A percentile compares a stretch with the other conserved stretches of the same genome.
Evolutionary conservation across 2,113 vertebrate species (phyloP).

Genomic region (Hemiprocne comata): DNA sequence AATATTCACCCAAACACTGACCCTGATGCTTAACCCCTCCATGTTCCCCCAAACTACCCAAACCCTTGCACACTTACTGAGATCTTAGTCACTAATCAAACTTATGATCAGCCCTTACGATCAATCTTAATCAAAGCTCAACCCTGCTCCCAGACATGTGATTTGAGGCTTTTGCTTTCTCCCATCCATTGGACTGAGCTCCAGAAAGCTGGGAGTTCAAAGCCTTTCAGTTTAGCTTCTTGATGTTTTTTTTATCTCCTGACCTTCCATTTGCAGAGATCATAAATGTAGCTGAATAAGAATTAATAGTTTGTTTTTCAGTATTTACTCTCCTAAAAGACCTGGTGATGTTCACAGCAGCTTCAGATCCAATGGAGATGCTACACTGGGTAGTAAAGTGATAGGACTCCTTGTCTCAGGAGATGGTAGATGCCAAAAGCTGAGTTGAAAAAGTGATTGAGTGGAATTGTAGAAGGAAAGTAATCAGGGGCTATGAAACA

Average conservation of each 20-base stretch:
- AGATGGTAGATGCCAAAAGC: not conserved
- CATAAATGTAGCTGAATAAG: not conserved
- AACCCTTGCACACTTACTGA: not conserved
- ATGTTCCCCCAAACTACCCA: not conserved
- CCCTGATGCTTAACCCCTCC: not conserved
- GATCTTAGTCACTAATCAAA: not conserved
- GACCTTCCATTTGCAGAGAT: not conserved
- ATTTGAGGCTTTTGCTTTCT: slow-evolving; percentile 9
- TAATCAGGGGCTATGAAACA: not conserved
- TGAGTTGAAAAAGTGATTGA: not conserved
- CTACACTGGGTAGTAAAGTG: not conserved
- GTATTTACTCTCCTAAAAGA: not conserved
- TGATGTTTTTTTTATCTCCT: not conserved
- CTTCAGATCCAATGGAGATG: not conserved
- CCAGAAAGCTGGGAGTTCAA: not conserved
- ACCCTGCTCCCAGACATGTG: not conserved
- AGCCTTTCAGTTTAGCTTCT: slow-evolving; percentile 4
- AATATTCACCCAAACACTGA: not conserved
- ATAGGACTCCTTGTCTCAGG: not conserved
- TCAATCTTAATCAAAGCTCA: not conserved
- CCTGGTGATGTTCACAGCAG: not conserved
- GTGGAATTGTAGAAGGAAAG: not conserved
- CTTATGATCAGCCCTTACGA: fast-evolving
- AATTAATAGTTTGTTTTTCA: not conserved
- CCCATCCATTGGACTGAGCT: not conserved